A percentile compares a stretch with the other conserved stretches of the same genome.
These are phyloP conservation scores for Manduca sexta DNA, from an alignment of 1,140 invertebrate species.

Conservation along the genomic window DNA sequence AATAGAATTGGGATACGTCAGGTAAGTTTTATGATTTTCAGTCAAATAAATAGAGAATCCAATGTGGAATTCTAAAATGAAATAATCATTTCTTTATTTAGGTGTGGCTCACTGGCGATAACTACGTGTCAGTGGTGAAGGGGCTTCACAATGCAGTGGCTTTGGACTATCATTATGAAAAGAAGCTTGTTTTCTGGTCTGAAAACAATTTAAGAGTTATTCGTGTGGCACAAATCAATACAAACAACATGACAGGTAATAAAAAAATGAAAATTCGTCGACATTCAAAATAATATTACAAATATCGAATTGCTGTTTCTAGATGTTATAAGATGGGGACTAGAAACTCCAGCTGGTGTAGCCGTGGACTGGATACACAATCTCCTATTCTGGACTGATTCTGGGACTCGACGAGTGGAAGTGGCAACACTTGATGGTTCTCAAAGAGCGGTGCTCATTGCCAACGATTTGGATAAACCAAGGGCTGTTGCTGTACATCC, in stretches of 20 bases:
- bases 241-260: slow-evolving; percentile 78
- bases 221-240: slow-evolving; percentile 83
- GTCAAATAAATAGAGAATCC: not conserved
- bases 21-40: slow-evolving; percentile 60
- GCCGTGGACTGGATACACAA: slow-evolving; percentile 92
- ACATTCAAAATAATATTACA: not conserved
- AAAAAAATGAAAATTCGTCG: not conserved
- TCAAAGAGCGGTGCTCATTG: slow-evolving; percentile 80
- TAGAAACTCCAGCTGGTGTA: slow-evolving; percentile 84
- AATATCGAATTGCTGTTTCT: slow-evolving; percentile 7
- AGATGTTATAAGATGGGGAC: slow-evolving; percentile 85
- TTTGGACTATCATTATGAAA: slow-evolving; percentile 89
- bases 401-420: slow-evolving; percentile 86
- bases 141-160: slow-evolving; percentile 90
- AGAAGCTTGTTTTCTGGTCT: slow-evolving; percentile 88
- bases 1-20: slow-evolving; percentile 90
- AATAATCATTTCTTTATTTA: slow-evolving; percentile 41
- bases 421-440: slow-evolving; percentile 85
- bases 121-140: slow-evolving; percentile 84
- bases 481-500: slow-evolving; percentile 88
- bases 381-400: slow-evolving; percentile 91
- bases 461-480: slow-evolving; percentile 86
- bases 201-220: slow-evolving; percentile 88
- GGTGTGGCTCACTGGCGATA: slow-evolving; percentile 83
- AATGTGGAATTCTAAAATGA: no score